Base-by-base conservation (phyloP, 2,797 vertebrate genomes). In the Serranus cabrilla region DNA sequence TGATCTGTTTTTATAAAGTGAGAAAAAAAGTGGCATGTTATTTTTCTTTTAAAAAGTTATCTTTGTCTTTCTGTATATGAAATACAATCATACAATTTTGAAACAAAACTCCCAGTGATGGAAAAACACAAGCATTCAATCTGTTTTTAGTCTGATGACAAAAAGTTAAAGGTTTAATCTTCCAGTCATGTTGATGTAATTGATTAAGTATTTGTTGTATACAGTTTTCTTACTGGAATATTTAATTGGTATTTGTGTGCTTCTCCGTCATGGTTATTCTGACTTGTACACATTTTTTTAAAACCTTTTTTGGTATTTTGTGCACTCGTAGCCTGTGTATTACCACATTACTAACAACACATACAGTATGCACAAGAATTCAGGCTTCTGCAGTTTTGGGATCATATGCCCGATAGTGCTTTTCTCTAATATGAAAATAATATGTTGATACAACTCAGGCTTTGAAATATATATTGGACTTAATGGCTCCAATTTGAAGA, bases 1-100 rank as follows among this genome's bases (percentile, higher is more conserved):
- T n/a, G n/a, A n/a, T n/a, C 27, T 27, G 2, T 27, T 27, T 27
- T 27, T 27, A 27, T 27, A 3, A 27, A 34, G 34, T 34, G 34
- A 31, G 27, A 31, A 31, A 31, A 31, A 6, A 6, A 31, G 27
- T 31, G 27, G 27, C 25, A 21, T 46, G 5, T 2, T 5, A 21
- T 62, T 65, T 31, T 50, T 16, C 4, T 52, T 14, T 64, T 25
- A 11, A 17, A 40, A n/a, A n/a, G n/a, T 16, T 45, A 7, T 58
- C 37, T 34, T 34, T 70, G 16, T 23, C 52, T 16, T 63, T 40
- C 49, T 55, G 18, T 63, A 7, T n/a, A 57, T 43, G 27, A 39
- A 11, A 9, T 43, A 10, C 25, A 2, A 77, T 54, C 12, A 7
- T 34, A 34, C 7, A 34, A 34, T 34, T 34, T 34, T 34, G 34